A percentile compares a stretch with the other conserved stretches of the same genome.
phyloP scores from a whole-genome alignment of 2,113 vertebrate species.

The Macaca fascicularis region T2T-MFA8v1.1 NC_088386.1:129424001-129424500 shows the following conservation, averaged over 20 bases:
- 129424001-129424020: neutral
- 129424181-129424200: neutral
- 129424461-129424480: neutral
- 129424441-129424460: fast-evolving
- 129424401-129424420: fast-evolving
- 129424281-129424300: neutral
- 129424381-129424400: neutral
- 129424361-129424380: fast-evolving
- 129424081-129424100: neutral
- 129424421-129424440: neutral
- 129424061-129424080: neutral
- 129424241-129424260: neutral
- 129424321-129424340: fast-evolving
- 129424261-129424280: neutral
- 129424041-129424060: fast-evolving
- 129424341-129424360: neutral
- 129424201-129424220: fast-evolving
- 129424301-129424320: fast-evolving
- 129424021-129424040: fast-evolving
- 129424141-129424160: fast-evolving
- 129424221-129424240: neutral
- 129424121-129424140: neutral
- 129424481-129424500: neutral
- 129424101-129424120: neutral
- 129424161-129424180: neutral